phyloP scores from a whole-genome alignment of 2,113 vertebrate species.

The Bos taurus region ARS-UCD2.0 NC_037356.1:20824001-20824500 shows the following conservation, averaged over 20 bases:
- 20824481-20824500: not conserved
- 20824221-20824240: not conserved
- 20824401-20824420: not conserved
- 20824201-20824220: not conserved
- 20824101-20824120: not conserved
- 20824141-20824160: not conserved
- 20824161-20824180: not conserved
- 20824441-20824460: not conserved
- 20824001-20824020: constrained; percentile 45
- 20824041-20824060: constrained; percentile 54
- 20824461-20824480: not conserved
- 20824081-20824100: not conserved
- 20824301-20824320: not conserved
- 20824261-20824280: not conserved
- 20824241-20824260: not conserved
- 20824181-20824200: not conserved
- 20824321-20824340: not conserved
- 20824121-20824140: not conserved
- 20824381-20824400: not conserved
- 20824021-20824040: constrained; percentile 21
- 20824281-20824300: not conserved
- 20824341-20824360: not conserved
- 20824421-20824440: not conserved
- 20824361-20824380: not conserved
- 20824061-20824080: constrained; percentile 51